These are phyloP conservation scores for Leiothrix lutea DNA, from an alignment of 2,113 vertebrate species.

Conservation along the genomic window DNA sequence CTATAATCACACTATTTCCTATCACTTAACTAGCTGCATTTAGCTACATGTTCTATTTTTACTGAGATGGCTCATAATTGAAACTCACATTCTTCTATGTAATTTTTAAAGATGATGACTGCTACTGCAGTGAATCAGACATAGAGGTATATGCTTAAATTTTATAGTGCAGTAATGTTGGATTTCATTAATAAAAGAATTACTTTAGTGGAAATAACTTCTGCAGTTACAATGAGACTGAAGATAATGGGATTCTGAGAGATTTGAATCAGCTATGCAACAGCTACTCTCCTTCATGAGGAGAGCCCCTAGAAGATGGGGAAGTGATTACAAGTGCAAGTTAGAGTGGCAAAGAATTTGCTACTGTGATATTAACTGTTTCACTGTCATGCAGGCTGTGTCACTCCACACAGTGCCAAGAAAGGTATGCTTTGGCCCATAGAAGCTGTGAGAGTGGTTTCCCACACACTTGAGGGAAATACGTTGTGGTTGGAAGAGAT, in stretches of 20 bases:
- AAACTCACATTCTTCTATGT: background rate
- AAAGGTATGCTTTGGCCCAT: background rate
- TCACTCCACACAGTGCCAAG: background rate
- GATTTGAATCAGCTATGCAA: background rate
- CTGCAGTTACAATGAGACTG: background rate
- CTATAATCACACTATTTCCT: background rate
- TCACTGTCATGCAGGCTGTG: background rate
- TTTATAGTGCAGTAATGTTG: background rate
- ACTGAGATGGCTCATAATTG: background rate
- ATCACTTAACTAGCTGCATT: background rate
- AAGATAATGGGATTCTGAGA: background rate
- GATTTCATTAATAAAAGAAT: conserved; percentile 26
- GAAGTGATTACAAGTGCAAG: background rate
- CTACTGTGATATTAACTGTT: background rate
- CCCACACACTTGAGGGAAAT: background rate
- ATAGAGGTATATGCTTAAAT: background rate
- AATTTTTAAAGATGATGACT: background rate
- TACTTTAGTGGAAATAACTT: conserved; percentile 14
- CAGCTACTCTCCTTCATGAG: background rate
- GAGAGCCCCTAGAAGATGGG: background rate
- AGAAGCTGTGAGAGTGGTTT: background rate
- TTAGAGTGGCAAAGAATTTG: background rate
- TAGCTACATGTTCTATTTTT: background rate
- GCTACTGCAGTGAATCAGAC: background rate
- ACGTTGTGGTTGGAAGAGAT: background rate